Evolutionary conservation across 1,140 invertebrate species (phyloP).

Genomic region (Sinella curviseta): DNA sequence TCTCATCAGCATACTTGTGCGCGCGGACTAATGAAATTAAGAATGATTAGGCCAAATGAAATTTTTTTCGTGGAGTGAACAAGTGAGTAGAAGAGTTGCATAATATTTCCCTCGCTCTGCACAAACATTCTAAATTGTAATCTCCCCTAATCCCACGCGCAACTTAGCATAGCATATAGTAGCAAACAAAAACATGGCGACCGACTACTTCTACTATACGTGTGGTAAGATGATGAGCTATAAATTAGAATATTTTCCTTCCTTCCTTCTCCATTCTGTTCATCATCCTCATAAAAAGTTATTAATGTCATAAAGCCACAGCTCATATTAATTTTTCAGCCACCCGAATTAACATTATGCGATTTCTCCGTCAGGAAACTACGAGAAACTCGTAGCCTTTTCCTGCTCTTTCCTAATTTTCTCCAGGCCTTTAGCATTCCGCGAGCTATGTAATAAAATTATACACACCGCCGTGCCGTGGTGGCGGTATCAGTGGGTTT

Average conservation of each 20-base stretch:
- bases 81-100: background rate
- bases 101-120: too few species aligned
- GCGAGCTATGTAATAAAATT: background rate
- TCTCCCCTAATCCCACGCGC: background rate
- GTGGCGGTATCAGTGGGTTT: too few species aligned
- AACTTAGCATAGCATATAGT: too few species aligned
- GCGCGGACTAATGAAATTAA: conserved; percentile 11
- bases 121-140: too few species aligned
- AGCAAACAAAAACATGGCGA: background rate
- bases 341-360: background rate
- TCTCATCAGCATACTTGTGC: background rate
- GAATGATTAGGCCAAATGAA: conserved; percentile 16
- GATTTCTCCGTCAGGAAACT: background rate
- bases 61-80: background rate
- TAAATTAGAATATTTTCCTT: background rate
- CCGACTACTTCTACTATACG: background rate
- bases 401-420: background rate
- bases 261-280: background rate
- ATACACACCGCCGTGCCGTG: background rate
- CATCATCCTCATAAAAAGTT: conserved; percentile 5
- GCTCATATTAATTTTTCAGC: conserved; percentile 38
- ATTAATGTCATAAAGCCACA: conserved; percentile 37
- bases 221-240: background rate
- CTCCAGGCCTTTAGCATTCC: background rate
- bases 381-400: background rate